Conservation (phyloP, 2,797 vertebrate species). For the Cichlasoma orientale region DNA sequence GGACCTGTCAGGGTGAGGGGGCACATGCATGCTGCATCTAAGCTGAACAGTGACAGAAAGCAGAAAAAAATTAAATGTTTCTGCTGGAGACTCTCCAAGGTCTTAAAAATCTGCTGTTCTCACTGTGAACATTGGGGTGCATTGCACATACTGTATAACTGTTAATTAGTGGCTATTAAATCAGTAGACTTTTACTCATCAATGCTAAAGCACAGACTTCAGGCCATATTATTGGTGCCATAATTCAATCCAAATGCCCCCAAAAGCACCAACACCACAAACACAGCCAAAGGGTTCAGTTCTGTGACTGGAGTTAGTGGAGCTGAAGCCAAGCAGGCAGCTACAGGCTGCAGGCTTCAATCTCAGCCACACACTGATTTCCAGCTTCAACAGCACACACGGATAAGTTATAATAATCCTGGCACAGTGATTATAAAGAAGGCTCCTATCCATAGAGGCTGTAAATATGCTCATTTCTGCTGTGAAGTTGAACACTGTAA, state of each 20-base stretch:
- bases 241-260: background rate
- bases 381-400: background rate
- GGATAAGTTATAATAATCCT: background rate
- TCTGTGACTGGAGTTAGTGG: background rate
- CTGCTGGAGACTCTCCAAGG: too few relatives aligned
- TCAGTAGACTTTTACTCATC: background rate
- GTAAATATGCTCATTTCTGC: accelerated
- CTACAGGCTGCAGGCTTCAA: background rate
- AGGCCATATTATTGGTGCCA: background rate
- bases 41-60: background rate
- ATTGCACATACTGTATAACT: background rate
- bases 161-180: background rate
- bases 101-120: too few relatives aligned
- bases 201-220: background rate
- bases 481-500: accelerated
- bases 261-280: background rate
- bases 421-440: background rate
- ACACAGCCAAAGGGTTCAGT: background rate
- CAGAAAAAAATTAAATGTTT: too few relatives aligned
- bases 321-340: background rate
- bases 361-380: background rate
- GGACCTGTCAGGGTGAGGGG: constrained; percentile 84
- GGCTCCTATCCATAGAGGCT: accelerated
- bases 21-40: background rate
- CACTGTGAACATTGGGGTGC: background rate